phyloP scores from a whole-genome alignment of 2,797 vertebrate species.

The Hydrolagus colliei region DNA sequence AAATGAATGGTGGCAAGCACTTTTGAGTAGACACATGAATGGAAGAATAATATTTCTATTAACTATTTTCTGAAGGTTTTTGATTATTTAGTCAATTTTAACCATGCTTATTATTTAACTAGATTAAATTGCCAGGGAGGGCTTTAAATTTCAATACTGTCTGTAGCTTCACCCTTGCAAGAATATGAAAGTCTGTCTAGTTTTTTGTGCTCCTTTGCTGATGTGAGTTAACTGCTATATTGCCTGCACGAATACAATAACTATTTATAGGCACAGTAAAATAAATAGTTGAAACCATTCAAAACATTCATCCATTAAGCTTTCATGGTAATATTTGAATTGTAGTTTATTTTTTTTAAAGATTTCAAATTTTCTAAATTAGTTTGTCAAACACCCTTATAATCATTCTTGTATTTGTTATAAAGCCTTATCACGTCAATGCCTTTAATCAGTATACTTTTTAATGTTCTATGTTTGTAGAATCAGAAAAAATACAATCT shows the following conservation, averaged over 20 bases:
- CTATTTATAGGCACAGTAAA: neutral
- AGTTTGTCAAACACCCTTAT: neutral
- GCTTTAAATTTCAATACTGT: neutral
- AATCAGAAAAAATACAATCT: neutral
- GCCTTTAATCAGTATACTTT: neutral
- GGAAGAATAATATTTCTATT: neutral
- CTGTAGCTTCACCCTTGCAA: too few species aligned
- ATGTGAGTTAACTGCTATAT: neutral
- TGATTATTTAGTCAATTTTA: neutral
- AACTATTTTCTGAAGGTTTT: neutral
- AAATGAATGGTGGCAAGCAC: neutral
- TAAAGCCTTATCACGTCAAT: neutral
- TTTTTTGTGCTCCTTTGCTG: neutral
- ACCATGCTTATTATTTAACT: neutral
- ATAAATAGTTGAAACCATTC: neutral
- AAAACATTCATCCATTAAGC: neutral
- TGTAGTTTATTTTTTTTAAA: neutral
- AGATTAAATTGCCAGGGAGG: neutral
- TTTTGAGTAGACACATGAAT: neutral
- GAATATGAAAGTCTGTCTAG: neutral
- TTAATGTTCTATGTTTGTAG: neutral
- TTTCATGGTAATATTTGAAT: neutral
- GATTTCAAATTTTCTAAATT: neutral
- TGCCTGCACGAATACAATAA: neutral
- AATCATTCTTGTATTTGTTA: too few species aligned